phyloP scores from a whole-genome alignment of 2,888 invertebrate genomes.

The Pollenia amentaria region DNA sequence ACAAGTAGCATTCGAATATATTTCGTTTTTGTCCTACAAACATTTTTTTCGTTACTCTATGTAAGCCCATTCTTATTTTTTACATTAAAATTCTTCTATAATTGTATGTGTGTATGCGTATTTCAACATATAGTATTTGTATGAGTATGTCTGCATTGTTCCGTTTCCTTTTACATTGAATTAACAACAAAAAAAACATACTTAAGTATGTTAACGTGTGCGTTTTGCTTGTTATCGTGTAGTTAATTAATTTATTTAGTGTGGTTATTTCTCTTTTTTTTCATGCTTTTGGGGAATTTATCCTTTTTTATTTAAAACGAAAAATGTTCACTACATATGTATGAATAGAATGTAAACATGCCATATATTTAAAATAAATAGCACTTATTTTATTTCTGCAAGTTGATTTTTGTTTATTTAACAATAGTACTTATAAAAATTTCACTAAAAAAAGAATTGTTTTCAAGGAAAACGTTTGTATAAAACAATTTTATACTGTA shows the following conservation, averaged over 20 bases:
- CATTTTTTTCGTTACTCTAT: background rate
- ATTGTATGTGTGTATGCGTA: background rate
- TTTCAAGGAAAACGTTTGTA: slow-evolving; percentile 64
- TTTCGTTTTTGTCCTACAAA: too few relatives aligned
- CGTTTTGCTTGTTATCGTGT: slow-evolving; percentile 77
- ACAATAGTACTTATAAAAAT: slow-evolving; percentile 26
- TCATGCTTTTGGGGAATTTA: slow-evolving; percentile 77
- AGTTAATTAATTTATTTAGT: slow-evolving; percentile 82
- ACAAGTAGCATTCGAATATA: too few relatives aligned
- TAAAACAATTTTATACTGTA: slow-evolving; percentile 20
- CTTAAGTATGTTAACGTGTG: slow-evolving; percentile 58
- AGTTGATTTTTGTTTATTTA: slow-evolving; percentile 13
- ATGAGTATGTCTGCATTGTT: slow-evolving; percentile 40
- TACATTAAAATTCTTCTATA: background rate
- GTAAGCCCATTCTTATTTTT: background rate
- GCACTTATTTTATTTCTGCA: slow-evolving; percentile 57
- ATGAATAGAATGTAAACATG: background rate
- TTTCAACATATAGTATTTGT: background rate
- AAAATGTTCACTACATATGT: slow-evolving; percentile 19
- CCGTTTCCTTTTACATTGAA: slow-evolving; percentile 50
- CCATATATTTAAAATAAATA: slow-evolving; percentile 43
- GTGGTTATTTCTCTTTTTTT: slow-evolving; percentile 77
- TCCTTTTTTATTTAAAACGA: slow-evolving; percentile 53
- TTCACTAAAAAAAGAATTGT: background rate
- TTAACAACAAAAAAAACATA: slow-evolving; percentile 39